Evolutionary conservation across 1,140 invertebrate species (phyloP).

Genomic region (Aphelinus atriplicis): DNA sequence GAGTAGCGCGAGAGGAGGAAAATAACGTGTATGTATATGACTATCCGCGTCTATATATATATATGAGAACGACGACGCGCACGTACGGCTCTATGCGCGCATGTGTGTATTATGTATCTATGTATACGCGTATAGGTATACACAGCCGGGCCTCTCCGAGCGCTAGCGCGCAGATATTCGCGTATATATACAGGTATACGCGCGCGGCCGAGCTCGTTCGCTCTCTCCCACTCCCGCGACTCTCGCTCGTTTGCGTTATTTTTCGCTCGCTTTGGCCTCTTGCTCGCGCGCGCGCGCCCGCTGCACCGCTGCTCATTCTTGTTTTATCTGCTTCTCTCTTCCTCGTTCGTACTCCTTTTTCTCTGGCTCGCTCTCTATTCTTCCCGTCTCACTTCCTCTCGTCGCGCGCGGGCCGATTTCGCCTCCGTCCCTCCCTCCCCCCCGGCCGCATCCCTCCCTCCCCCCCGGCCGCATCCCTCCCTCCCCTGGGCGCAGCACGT

Average conservation of each 20-base stretch:
- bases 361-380: slow-evolving; percentile 21
- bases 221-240: slow-evolving; percentile 3
- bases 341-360: background rate
- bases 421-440: no score
- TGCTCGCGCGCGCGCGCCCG: background rate
- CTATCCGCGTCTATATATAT: slow-evolving; percentile 1
- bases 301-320: slow-evolving; percentile 43
- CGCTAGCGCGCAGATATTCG: no score
- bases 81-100: background rate
- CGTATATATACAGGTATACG: background rate
- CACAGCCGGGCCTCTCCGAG: no score
- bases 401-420: no score
- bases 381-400: background rate
- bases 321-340: background rate
- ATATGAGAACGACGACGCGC: slow-evolving; percentile 16
- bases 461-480: no score
- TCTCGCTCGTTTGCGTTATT: slow-evolving; percentile 33
- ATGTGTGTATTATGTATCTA: slow-evolving; percentile 21
- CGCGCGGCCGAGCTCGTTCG: background rate
- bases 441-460: no score
- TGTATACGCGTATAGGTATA: background rate
- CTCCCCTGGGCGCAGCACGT: no score
- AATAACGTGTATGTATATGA: background rate
- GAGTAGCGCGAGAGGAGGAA: slow-evolving; percentile 2
- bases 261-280: slow-evolving; percentile 31